Evolutionary conservation across 2,113 vertebrate species (phyloP), one percentile per base, ranked within the genome.

Genomic region (Saguinus imperator): DNA sequence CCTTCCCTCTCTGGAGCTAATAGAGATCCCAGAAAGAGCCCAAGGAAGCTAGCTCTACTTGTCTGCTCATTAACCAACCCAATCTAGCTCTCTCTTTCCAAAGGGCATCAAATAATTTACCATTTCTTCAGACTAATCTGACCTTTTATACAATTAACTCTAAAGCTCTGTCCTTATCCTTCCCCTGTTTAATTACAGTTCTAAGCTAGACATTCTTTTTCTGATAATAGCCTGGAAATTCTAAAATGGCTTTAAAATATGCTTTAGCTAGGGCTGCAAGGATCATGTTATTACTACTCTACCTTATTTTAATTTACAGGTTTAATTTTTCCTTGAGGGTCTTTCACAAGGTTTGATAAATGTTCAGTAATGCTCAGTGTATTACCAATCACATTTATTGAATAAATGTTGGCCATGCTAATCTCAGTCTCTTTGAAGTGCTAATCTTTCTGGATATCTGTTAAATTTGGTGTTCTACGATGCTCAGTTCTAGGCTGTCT

Each of bases 211-310:
- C 20, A 29, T 81, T 64, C 17, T 83, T 83, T 83, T 95, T 61
- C 50, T 79, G 52, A 80, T 57, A 61, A 91, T 86, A 87, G 6
- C 50, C n/a, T 57, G n/a, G 68, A 94, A 89, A 87, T 93, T 76
- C 17, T 50, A 68, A 83, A 90, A 95, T 87, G 29, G 32, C 57
- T 87, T 95, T 14, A 87, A 23, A 37, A n/a, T 79, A 84, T 55
- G 25, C 8, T 9, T 90, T n/a, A 52, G 20, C n/a, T 66, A 68
- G 40, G 25, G 35, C 90, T 35, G 43, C 29, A 61, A 35, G 64
- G 52, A 61, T 80, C 18, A 14, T 83, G 37, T 48, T 43, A 87
- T 77, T 20, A 61, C 13, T 27, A 1, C 11, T 93, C 16, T 89
- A 55, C 18, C 11, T 94, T 58, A 77, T 77, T 93, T 95, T 77